phyloP scores from a whole-genome alignment of 2,797 vertebrate genomes.

The Botia almorhae region DNA sequence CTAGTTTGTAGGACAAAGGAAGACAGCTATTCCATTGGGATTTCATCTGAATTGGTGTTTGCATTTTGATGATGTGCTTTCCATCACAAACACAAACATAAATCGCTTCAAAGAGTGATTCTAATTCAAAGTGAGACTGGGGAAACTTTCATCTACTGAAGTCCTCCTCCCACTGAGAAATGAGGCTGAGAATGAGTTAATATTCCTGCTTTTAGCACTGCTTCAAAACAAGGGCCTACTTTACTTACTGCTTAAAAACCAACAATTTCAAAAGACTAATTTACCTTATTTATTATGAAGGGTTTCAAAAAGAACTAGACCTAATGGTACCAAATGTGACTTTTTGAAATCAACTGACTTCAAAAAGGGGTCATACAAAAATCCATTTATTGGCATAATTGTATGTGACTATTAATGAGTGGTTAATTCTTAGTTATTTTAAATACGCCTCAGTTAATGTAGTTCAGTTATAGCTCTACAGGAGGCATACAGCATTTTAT shows the following conservation, averaged over 20 bases:
- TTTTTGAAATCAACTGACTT: background rate
- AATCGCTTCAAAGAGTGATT: slow-evolving; percentile 67
- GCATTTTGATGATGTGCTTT: slow-evolving; percentile 53
- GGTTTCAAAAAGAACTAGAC: slow-evolving; percentile 27
- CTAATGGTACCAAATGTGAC: background rate
- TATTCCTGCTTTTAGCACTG: slow-evolving; percentile 27
- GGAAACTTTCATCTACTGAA: slow-evolving; percentile 67
- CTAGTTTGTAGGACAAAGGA: slow-evolving; percentile 65
- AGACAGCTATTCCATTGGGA: slow-evolving; percentile 67
- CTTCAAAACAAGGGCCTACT: slow-evolving; percentile 26
- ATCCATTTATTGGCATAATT: no score
- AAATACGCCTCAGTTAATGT: no score
- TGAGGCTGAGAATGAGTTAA: slow-evolving; percentile 61
- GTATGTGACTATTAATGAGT: no score
- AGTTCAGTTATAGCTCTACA: no score
- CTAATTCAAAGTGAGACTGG: slow-evolving; percentile 69
- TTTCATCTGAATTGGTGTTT: slow-evolving; percentile 67
- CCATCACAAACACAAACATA: slow-evolving; percentile 73
- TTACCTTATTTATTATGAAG: slow-evolving; percentile 26
- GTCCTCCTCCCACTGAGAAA: slow-evolving; percentile 64
- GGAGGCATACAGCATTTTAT: no score
- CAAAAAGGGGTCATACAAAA: no score
- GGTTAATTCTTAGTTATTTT: no score
- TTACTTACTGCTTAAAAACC: slow-evolving; percentile 38
- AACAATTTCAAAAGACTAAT: slow-evolving; percentile 44